Evolutionary conservation across 92 coral and sea anemone genomes (phyloP).

Genomic region (Siderastrea siderea): DNA sequence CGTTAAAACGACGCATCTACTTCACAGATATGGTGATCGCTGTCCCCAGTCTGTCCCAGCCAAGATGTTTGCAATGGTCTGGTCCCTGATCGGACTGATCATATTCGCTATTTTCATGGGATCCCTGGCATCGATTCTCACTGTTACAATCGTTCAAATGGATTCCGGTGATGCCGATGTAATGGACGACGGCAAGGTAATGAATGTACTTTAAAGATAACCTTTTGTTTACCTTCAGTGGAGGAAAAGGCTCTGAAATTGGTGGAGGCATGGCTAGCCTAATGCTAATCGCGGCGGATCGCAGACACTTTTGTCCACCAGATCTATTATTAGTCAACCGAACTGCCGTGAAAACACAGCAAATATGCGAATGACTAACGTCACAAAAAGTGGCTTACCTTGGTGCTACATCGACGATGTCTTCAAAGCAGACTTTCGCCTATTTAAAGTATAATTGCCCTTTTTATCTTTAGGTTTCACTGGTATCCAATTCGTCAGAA

Average conservation of each 20-base stretch:
- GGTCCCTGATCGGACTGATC: conserved; percentile 68
- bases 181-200: conserved; percentile 34
- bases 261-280: too few relatives aligned
- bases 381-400: too few relatives aligned
- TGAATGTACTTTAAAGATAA: neutral
- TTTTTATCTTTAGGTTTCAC: conserved; percentile 40
- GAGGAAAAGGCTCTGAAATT: neutral
- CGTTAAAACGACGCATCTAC: neutral
- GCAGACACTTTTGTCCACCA: too few relatives aligned
- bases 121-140: conserved; percentile 44
- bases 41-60: conserved; percentile 61
- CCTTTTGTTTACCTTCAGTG: neutral
- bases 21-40: conserved; percentile 78
- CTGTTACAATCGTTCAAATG: conserved; percentile 58
- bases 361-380: too few relatives aligned
- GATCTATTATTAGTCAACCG: too few relatives aligned
- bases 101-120: conserved; percentile 61
- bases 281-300: too few relatives aligned
- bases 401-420: too few relatives aligned
- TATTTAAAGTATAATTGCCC: neutral
- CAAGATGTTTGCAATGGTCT: conserved; percentile 64
- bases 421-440: neutral
- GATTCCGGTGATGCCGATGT: conserved; percentile 1
- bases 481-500: conserved; percentile 51
- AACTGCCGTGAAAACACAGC: too few relatives aligned